phyloP scores from a whole-genome alignment of 2,888 invertebrate genomes.

The Elaeidobius kamerunicus region DNA sequence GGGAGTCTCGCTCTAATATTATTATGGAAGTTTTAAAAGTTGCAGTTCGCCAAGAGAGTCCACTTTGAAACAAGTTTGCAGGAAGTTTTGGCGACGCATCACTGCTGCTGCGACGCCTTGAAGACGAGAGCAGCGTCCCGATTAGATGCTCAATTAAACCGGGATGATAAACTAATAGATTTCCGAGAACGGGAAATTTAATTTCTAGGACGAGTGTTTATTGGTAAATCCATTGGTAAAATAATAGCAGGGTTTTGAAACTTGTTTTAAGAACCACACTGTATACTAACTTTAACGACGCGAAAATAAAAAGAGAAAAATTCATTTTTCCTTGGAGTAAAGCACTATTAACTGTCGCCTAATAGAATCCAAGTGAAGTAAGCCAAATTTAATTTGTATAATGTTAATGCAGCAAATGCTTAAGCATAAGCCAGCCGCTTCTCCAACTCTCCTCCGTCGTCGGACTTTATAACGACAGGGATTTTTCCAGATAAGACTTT shows the following conservation, averaged over 20 bases:
- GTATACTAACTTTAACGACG: no score
- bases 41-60: no score
- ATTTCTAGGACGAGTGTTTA: no score
- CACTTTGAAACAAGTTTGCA: conserved; percentile 22
- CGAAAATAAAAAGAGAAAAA: no score
- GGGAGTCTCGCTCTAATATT: conserved; percentile 3
- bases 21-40: conserved; percentile 19
- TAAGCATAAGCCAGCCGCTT: conserved; percentile 19
- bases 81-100: conserved; percentile 22
- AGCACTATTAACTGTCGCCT: no score
- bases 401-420: conserved; percentile 24
- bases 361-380: no score
- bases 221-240: no score
- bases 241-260: no score
- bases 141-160: conserved; percentile 32
- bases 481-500: conserved; percentile 32
- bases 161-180: conserved; percentile 8
- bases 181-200: conserved; percentile 4
- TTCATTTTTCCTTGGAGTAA: no score
- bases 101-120: conserved; percentile 22
- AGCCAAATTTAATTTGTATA: conserved; percentile 27
- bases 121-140: conserved; percentile 26
- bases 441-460: no score
- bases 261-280: no score
- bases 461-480: conserved; percentile 29